Evolutionary conservation across 2,888 invertebrate species (phyloP), one percentile per base, ranked within the genome.

Genomic region (Folsomia candida): DNA sequence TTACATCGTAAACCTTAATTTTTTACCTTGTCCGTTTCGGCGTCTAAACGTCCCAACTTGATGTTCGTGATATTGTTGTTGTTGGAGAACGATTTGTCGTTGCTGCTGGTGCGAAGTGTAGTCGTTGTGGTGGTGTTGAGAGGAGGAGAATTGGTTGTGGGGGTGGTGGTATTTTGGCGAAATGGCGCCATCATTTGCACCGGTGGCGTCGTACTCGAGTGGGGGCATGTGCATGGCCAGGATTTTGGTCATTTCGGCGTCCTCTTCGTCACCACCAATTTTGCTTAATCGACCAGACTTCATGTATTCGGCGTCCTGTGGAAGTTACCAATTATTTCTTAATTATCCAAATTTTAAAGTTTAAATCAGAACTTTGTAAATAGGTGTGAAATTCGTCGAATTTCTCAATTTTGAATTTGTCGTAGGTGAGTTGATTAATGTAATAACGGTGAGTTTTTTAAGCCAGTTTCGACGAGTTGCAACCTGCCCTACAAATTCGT

Each of bases 231-330:
- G 92, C 86, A 92, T 90, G 84, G 91, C 91, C 89, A 92, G 85
- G 88, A 92, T 92, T 89, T 92, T 91, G 90, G 91, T 91, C 87
- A 92, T 91, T 89, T 93, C 93, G 86, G 93, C 93, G 89, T 93
- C 93, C 88, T 94, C 81, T 78, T 81, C 75, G 78, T 70, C 70
- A 66, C 69, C 75, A 28, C 72, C 70, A 28, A 71, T 71, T 54
- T 71, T 69, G 1, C 65, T 67, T 51, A 61, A 63, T 14, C 70
- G 66, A 62, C 66, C 73, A n/a, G 64, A 65, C 70, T 74, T 74
- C 58, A 68, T 69, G 62, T 79, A 77, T 58, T 79, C 79, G 14
- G 75, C 68, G 27, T 79, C 79, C 79, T 79, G 51, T 28, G 69
- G 37, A n/a, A n/a, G n/a, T n/a, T n/a, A n/a, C n/a, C n/a, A n/a